Conservation (phyloP, 2,113 vertebrate genomes). For the Upupa epops region DNA sequence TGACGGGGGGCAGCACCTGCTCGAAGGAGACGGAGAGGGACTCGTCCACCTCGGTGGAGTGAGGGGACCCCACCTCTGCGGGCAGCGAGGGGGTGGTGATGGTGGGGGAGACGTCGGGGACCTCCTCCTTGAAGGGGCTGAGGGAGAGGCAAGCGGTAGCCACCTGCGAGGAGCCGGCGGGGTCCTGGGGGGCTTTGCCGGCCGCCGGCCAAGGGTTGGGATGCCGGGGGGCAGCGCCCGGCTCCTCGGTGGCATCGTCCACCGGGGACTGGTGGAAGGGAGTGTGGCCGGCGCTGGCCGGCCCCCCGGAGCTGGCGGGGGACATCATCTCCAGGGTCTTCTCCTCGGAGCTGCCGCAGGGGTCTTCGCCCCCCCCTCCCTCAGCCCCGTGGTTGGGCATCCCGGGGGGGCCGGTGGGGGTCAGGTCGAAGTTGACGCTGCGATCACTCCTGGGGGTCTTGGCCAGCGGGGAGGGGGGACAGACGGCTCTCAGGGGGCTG, state of each 20-base stretch:
- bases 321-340: conserved; percentile 81
- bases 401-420: conserved; percentile 73
- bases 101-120: conserved; percentile 81
- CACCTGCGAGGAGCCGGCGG: conserved; percentile 69
- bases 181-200: conserved; percentile 54
- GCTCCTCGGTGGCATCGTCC: conserved; percentile 69
- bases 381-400: conserved; percentile 57
- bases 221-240: background rate
- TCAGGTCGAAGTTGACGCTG: conserved; percentile 79
- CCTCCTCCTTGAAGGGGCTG: conserved; percentile 77
- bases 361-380: conserved; percentile 7
- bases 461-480: conserved; percentile 75
- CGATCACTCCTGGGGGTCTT: conserved; percentile 77
- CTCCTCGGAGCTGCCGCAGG: conserved; percentile 78
- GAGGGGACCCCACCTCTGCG: conserved; percentile 85
- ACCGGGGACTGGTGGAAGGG: conserved; percentile 81
- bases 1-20: conserved; percentile 78
- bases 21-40: conserved; percentile 90
- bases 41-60: conserved; percentile 89
- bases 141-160: conserved; percentile 81
- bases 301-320: conserved; percentile 64
- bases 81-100: conserved; percentile 87
- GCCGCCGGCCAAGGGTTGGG: conserved; percentile 3
- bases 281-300: conserved; percentile 72
- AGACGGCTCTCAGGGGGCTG: conserved; percentile 46